Evolutionary conservation across 2,888 invertebrate species (phyloP), one percentile per base, ranked within the genome.

Genomic region (Alviniconcha strummeri): DNA sequence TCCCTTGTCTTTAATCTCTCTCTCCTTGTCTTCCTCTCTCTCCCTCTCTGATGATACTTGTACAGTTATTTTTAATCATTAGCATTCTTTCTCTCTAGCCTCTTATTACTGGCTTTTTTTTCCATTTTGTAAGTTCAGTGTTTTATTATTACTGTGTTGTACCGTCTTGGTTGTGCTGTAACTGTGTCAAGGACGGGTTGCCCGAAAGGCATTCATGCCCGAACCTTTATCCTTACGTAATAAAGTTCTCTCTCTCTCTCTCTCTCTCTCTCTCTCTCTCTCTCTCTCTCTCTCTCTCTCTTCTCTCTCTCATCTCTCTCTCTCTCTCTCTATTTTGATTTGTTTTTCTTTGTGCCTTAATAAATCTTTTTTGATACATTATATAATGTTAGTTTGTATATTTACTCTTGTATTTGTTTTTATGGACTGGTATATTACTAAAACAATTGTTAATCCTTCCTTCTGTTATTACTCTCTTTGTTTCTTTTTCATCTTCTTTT

Each of bases 231-330:
- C 36, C 36, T 36, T 36, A 3, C 36, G 36, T 36, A 36, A 36
- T 36, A 36, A 36, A 36, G 64, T 64, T 64, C 64, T 64, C 15
- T 15, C 64, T 15, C 64, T 64, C 64, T 64, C 11, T 13, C 64
- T 15, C 15, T 64, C 60, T 60, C 17, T 67, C 19, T 60, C 8
- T 19, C 55, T 56, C 54, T 56, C 78, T 56, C 17, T 78, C 36
- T 56, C 69, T 64, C 80, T 64, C 80, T 64, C 80, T 64, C 80
- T 64, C 80, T 54, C 54, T 56, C 56, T 56, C 79, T 80, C 57
- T 64, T 80, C 80, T 64, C 64, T 60, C 64, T 64, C 60, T 80
- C 64, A n/a, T n/a, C 64, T 64, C 4, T 64, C 64, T 15, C 15
- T n/a, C 64, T 64, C 64, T 64, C 64, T 15, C 64, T 64, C 15